These are phyloP conservation scores for Corydoras maculifer DNA, from an alignment of 2,113 vertebrate genomes.

Conservation along the genomic window DNA sequence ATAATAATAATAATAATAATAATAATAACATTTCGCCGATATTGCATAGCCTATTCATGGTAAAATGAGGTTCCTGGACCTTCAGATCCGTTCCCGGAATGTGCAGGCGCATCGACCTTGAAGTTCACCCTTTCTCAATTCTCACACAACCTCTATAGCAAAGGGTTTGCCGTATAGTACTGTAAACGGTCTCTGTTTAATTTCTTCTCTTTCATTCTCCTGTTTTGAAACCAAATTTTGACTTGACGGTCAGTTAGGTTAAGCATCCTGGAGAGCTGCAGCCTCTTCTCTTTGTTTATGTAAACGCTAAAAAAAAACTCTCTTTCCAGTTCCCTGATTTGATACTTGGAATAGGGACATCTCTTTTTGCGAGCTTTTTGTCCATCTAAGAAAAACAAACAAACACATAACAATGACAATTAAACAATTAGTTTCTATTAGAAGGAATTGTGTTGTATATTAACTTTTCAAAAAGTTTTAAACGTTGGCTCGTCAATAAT, in stretches of 20 bases:
- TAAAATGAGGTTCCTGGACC: constrained; percentile 40
- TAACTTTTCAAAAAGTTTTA: no score
- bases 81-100: constrained; percentile 32
- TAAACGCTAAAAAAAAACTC: constrained; percentile 99
- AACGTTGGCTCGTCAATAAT: no score
- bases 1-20: constrained; percentile 53
- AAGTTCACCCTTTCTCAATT: constrained; percentile 36
- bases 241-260: constrained; percentile 96
- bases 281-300: constrained; percentile 98
- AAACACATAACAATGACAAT: background rate
- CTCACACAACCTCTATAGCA: constrained; percentile 72
- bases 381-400: constrained; percentile 77
- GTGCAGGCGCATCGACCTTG: constrained; percentile 48
- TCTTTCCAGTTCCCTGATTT: constrained; percentile 95
- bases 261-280: constrained; percentile 95
- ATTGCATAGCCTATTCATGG: constrained; percentile 25
- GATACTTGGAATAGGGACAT: constrained; percentile 94
- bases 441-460: background rate
- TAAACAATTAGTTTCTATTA: background rate
- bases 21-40: constrained; percentile 37
- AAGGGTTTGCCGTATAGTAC: constrained; percentile 91
- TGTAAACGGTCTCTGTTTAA: constrained; percentile 98
- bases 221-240: constrained; percentile 99
- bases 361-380: constrained; percentile 95
- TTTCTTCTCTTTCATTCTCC: constrained; percentile 99